These are phyloP conservation scores for Callipepla californica DNA, from an alignment of 2,113 vertebrate species.

Conservation along the genomic window DNA sequence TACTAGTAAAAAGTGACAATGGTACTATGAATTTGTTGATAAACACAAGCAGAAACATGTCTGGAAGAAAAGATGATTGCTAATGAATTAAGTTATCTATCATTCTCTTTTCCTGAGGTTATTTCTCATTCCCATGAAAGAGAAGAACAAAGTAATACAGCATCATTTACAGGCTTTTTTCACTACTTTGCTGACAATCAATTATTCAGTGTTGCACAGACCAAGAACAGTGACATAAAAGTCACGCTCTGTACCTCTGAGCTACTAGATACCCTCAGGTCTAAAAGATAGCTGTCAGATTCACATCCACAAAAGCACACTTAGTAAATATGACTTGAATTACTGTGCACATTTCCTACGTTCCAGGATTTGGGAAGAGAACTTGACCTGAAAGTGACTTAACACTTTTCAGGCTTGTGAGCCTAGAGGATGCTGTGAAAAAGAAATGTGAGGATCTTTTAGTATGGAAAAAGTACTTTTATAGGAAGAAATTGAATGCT, in stretches of 20 bases:
- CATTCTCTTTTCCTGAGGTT: neutral
- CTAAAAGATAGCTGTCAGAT: neutral
- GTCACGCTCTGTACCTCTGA: neutral
- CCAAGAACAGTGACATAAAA: neutral
- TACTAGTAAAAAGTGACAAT: neutral
- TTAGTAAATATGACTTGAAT: neutral
- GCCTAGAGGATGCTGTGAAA: neutral
- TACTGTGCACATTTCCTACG: neutral
- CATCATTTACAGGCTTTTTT: neutral
- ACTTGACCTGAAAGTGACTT: neutral
- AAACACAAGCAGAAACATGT: neutral
- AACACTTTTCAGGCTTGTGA: neutral
- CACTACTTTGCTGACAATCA: neutral
- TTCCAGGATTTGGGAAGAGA: neutral
- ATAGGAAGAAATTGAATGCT: neutral
- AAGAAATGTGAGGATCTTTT: neutral
- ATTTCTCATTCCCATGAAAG: neutral
- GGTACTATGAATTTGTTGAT: neutral
- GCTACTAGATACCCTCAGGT: rapidly evolving
- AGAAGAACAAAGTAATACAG: neutral
- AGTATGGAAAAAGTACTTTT: neutral
- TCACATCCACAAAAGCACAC: neutral
- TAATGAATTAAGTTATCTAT: neutral
- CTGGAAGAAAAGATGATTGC: neutral
- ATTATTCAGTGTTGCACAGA: neutral